phyloP scores from a whole-genome alignment of 1,140 invertebrate species.

The Brachionus plicatilis region DNA sequence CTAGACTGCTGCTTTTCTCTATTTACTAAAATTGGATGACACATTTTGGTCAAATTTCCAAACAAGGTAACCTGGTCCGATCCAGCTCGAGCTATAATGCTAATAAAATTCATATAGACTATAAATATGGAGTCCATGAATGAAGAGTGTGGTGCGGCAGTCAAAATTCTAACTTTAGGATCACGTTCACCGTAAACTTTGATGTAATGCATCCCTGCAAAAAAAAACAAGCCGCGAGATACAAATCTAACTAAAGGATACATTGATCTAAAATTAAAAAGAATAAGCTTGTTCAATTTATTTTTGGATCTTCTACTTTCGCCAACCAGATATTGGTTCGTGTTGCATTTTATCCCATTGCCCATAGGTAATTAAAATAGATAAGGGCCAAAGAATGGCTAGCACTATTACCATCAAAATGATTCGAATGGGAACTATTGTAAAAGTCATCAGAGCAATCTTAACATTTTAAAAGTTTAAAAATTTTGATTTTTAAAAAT shows the following conservation, averaged over 20 bases:
- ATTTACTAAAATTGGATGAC: constrained; percentile 86
- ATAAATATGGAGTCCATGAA: constrained; percentile 81
- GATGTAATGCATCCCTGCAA: constrained; percentile 68
- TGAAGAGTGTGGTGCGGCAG: constrained; percentile 79
- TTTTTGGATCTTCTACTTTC: neutral
- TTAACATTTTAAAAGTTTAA: neutral
- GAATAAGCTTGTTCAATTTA: neutral
- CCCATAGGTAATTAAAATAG: neutral
- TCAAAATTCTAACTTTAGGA: constrained; percentile 72
- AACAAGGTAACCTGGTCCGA: constrained; percentile 71
- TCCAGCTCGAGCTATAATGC: constrained; percentile 71
- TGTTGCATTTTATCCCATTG: constrained; percentile 7
- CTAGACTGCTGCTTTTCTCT: constrained; percentile 84
- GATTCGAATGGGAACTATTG: constrained; percentile 4
- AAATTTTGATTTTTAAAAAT: neutral
- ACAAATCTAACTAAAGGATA: constrained; percentile 17
- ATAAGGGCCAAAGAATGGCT: constrained; percentile 1
- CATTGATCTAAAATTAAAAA: neutral
- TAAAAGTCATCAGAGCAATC: constrained; percentile 32
- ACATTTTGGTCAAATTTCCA: constrained; percentile 83
- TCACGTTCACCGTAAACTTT: constrained; percentile 66
- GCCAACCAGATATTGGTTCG: constrained; percentile 19
- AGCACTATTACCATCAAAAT: neutral
- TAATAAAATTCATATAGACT: constrained; percentile 71
- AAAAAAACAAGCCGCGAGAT: neutral